phyloP scores from a whole-genome alignment of 2,888 invertebrate genomes.

The Hyposoter didymator region DNA sequence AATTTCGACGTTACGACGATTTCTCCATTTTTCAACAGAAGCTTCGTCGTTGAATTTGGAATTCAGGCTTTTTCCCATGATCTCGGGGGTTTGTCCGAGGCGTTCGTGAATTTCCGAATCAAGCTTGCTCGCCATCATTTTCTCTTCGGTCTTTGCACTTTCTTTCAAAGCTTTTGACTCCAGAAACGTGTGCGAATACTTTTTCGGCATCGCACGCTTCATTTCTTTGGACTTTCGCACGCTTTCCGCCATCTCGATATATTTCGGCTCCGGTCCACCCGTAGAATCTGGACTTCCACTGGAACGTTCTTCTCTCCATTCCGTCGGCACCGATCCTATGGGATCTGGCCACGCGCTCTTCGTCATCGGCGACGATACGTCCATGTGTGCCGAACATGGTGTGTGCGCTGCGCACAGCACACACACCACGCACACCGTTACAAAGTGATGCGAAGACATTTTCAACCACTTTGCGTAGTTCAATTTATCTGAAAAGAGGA shows the following conservation, averaged over 20 bases:
- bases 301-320: constrained; percentile 47
- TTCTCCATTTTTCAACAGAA: constrained; percentile 84
- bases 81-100: constrained; percentile 71
- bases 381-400: constrained; percentile 90
- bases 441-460: constrained; percentile 87
- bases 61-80: constrained; percentile 44
- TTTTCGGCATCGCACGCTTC: constrained; percentile 32
- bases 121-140: constrained; percentile 2
- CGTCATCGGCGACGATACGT: constrained; percentile 73
- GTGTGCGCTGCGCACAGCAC: constrained; percentile 91
- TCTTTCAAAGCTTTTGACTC: constrained; percentile 55
- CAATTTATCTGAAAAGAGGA: not conserved
- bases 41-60: constrained; percentile 58
- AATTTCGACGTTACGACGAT: constrained; percentile 76
- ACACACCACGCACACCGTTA: constrained; percentile 94
- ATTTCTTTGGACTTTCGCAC: constrained; percentile 25
- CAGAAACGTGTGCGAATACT: constrained; percentile 60
- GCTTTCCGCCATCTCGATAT: not conserved
- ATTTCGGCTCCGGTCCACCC: constrained; percentile 28
- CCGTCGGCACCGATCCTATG: not conserved
- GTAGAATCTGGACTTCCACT: constrained; percentile 60
- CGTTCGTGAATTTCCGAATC: constrained; percentile 74
- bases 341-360: constrained; percentile 49
- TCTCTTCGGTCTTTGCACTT: constrained; percentile 24
- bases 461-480: not conserved